These are phyloP conservation scores for Drosophila glabriapex DNA, from an alignment of 2,888 invertebrate genomes.

Conservation along the genomic window DNA sequence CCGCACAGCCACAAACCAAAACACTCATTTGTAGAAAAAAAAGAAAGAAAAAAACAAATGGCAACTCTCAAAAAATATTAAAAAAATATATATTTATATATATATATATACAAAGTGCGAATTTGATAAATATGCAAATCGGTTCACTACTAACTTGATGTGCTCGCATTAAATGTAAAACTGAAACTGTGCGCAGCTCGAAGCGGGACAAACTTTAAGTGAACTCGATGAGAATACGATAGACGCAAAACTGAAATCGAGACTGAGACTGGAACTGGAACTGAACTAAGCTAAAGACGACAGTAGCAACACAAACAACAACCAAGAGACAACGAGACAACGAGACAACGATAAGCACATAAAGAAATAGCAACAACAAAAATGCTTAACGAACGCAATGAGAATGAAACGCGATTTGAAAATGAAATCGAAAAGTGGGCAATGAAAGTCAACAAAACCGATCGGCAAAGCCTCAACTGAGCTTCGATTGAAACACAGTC, in stretches of 20 bases:
- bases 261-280: constrained; percentile 17
- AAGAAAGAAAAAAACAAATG: neutral
- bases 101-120: neutral
- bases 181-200: constrained; percentile 68
- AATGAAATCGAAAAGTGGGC: constrained; percentile 44
- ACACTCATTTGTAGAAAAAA: neutral
- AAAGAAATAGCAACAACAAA: constrained; percentile 9
- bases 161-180: constrained; percentile 70
- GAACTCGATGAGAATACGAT: constrained; percentile 65
- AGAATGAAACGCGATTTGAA: constrained; percentile 62
- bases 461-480: constrained; percentile 8
- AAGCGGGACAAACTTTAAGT: constrained; percentile 66
- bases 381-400: constrained; percentile 41
- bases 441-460: constrained; percentile 29
- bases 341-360: neutral
- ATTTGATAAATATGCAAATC: constrained; percentile 20
- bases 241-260: constrained; percentile 17
- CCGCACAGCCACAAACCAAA: neutral
- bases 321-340: constrained; percentile 3
- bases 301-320: neutral
- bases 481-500: constrained; percentile 12
- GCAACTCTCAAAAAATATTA: constrained; percentile 8
- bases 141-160: constrained; percentile 63
- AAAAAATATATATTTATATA: neutral
- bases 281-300: constrained; percentile 33